Evolutionary conservation across 2,888 invertebrate genomes (phyloP).

Genomic region (Morpho achilles): DNA sequence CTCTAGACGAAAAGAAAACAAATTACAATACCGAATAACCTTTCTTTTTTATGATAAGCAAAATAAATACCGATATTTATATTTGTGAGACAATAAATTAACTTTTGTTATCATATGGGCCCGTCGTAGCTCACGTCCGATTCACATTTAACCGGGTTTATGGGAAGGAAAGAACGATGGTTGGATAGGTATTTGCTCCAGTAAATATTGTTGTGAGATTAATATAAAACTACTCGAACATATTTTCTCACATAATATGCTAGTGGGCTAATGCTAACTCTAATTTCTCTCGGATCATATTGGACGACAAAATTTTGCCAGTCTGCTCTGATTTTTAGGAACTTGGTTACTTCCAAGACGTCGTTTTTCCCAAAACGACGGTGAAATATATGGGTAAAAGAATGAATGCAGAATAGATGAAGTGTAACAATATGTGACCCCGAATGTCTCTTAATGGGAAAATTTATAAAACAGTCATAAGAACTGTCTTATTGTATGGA

Average conservation of each 20-base stretch:
- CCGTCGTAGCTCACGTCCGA: constrained; percentile 13
- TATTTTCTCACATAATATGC: neutral
- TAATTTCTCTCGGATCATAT: too few species aligned
- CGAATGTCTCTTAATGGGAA: too few species aligned
- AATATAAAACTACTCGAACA: neutral
- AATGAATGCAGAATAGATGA: too few species aligned
- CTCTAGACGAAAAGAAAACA: too few species aligned
- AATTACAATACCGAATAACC: too few species aligned
- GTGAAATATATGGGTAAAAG: too few species aligned
- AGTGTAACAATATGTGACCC: too few species aligned
- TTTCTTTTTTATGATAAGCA: neutral
- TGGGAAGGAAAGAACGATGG: constrained; percentile 19
- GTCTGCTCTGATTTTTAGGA: neutral
- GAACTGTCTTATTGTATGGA: too few species aligned
- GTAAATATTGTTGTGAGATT: constrained; percentile 1
- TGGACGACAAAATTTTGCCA: too few species aligned
- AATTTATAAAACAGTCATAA: too few species aligned
- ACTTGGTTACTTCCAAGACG: too few species aligned
- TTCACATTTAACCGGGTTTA: constrained; percentile 19
- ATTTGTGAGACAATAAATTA: constrained; percentile 14
- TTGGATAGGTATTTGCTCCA: constrained; percentile 15
- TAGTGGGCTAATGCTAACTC: too few species aligned
- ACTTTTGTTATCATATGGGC: constrained; percentile 16
- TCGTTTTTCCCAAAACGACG: neutral
- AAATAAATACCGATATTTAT: constrained; percentile 6